phyloP scores from a whole-genome alignment of 2,113 vertebrate genomes.

The Cepphus grylle region DNA sequence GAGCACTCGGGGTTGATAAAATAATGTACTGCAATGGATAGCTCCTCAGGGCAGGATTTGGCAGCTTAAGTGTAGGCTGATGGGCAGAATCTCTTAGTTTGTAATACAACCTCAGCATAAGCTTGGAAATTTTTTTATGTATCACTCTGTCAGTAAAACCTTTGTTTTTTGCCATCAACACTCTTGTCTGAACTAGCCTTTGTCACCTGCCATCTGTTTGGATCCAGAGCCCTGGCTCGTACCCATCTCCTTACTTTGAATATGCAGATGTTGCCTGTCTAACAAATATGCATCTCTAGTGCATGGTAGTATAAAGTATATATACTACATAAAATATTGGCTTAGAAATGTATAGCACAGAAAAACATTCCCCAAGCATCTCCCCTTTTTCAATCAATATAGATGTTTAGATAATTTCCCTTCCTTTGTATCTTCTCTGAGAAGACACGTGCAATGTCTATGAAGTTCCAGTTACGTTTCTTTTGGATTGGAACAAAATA shows the following conservation, averaged over 20 bases:
- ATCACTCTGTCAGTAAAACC: neutral
- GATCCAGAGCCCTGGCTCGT: neutral
- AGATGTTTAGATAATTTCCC: neutral
- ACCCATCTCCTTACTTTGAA: neutral
- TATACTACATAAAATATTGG: neutral
- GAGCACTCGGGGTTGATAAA: neutral
- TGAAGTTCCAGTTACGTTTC: neutral
- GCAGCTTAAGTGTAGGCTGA: neutral
- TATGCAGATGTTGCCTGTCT: neutral
- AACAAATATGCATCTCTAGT: neutral
- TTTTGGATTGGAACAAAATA: neutral
- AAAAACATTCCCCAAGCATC: neutral
- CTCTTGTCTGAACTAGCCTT: neutral
- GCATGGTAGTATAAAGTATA: neutral
- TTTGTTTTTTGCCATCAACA: neutral
- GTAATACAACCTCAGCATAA: neutral
- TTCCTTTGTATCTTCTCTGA: neutral
- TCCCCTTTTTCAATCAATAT: neutral
- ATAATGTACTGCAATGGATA: neutral
- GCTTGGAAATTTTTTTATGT: neutral
- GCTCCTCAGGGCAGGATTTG: neutral
- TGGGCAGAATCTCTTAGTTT: neutral
- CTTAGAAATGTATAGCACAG: neutral
- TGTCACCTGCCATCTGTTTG: slow-evolving; percentile 18
- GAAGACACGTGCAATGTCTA: neutral